Evolutionary conservation across 2,797 vertebrate species (phyloP).

Genomic region (Gobio occitaniae): DNA sequence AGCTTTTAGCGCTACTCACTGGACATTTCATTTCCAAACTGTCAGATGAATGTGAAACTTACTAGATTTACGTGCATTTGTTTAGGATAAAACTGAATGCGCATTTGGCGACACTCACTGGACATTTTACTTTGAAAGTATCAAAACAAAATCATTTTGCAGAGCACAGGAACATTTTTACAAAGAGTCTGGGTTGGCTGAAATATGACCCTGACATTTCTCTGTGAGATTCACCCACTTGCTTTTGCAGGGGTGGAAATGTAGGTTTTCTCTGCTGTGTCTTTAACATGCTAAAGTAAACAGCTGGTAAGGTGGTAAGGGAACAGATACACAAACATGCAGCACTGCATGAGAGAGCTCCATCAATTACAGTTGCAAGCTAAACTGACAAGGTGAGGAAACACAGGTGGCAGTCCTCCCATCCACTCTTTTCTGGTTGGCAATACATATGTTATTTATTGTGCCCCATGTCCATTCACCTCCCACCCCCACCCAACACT

Average conservation of each 20-base stretch:
- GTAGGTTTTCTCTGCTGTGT: not conserved
- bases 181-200: not conserved
- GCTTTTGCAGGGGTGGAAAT: not conserved
- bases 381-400: conserved; percentile 46
- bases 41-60: not conserved
- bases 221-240: not conserved
- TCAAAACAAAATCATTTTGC: not conserved
- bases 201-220: not conserved
- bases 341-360: conserved; percentile 30
- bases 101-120: not conserved
- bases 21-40: not conserved
- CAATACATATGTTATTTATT: conserved; percentile 46
- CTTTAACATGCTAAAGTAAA: not conserved
- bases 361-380: conserved; percentile 48
- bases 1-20: not conserved
- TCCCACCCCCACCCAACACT: not conserved
- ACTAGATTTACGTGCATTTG: not conserved
- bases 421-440: conserved; percentile 27
- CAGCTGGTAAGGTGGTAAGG: not conserved
- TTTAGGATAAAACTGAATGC: not conserved
- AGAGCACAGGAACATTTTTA: not conserved
- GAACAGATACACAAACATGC: not conserved
- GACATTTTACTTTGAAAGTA: not conserved
- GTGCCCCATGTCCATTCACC: not conserved
- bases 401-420: conserved; percentile 43